Evolutionary conservation across 2,797 vertebrate genomes (phyloP), one percentile per base, ranked within the genome.

Genomic region (Anabacerthia variegaticeps): DNA sequence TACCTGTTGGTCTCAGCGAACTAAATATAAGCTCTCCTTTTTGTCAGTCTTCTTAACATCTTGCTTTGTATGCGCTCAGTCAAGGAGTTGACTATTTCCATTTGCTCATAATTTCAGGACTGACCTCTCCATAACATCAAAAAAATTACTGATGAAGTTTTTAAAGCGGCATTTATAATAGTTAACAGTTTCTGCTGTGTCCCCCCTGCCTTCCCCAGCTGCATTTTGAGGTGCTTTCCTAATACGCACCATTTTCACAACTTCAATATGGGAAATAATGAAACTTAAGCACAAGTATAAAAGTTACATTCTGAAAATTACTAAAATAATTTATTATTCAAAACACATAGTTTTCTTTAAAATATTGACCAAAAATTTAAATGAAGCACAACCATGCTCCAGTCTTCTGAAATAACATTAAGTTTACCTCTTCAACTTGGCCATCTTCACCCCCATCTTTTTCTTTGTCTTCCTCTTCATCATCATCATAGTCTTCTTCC

Each of bases 401-500:
- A 36, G 18, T 78, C 65, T 85, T 77, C 66, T 86, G 69, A 91
- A 83, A 72, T 41, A 94, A 74, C 15, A 14, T 62, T 84, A 83
- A 74, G 30, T 92, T 97, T 97, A 99, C 99, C 98, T 99, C 99
- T 96, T 99, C 99, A 55, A 99, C 99, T 96, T 99, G 99, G 22
- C 99, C 99, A 36, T 99, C 99, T 97, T 99, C 99, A 78, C 98
- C 99, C 12, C 98, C 99, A 48, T 99, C 99, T 95, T 99, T 99
- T 95, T 99, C 99, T 95, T 99, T 99, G 97, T 99, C 99, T 95
- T 99, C 99, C 12, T 99, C 99, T 8, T 99, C 99, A 9, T 99
- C 99, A 73, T 99, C 99, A 61, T 99, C 99, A n/a, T 99, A 99
- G 92, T 99, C 99, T 82, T 99, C 99, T 91, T 98, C 98, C 46